phyloP scores from a whole-genome alignment of 2,797 vertebrate genomes.

The Amblyraja radiata region DNA sequence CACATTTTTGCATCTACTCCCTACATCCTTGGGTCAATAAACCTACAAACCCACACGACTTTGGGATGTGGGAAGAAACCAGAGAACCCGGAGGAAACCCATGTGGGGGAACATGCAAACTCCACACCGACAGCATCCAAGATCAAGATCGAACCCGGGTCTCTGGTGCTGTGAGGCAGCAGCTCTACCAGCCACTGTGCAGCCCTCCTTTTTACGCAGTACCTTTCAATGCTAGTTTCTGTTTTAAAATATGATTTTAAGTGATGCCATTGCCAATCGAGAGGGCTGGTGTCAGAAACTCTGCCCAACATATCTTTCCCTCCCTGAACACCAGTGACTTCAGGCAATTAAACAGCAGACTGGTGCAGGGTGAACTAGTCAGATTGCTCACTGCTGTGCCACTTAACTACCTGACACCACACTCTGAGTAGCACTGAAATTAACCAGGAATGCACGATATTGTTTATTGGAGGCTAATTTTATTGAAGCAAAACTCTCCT shows the following conservation, averaged over 20 bases:
- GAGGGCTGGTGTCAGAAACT: no score
- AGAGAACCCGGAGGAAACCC: no score
- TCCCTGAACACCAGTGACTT: neutral
- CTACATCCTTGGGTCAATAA: no score
- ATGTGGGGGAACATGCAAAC: no score
- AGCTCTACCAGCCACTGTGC: no score
- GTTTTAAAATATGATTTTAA: neutral
- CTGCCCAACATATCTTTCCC: neutral
- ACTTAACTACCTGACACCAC: no score
- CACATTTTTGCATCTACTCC: no score
- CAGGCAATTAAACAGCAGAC: neutral
- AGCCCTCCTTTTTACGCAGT: neutral
- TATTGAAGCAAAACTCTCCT: conserved; percentile 3
- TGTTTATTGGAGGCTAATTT: conserved; percentile 16
- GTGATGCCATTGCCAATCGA: neutral
- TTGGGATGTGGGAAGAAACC: no score
- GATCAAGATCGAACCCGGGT: no score
- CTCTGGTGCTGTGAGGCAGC: no score
- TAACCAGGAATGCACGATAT: neutral
- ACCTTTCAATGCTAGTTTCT: neutral
- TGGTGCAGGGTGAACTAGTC: neutral
- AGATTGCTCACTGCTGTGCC: neutral
- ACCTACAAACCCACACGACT: no score
- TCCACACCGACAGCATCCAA: no score
- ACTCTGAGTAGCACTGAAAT: neutral